phyloP scores from a whole-genome alignment of 1,140 invertebrate genomes.

The Polyergus mexicanus region DNA sequence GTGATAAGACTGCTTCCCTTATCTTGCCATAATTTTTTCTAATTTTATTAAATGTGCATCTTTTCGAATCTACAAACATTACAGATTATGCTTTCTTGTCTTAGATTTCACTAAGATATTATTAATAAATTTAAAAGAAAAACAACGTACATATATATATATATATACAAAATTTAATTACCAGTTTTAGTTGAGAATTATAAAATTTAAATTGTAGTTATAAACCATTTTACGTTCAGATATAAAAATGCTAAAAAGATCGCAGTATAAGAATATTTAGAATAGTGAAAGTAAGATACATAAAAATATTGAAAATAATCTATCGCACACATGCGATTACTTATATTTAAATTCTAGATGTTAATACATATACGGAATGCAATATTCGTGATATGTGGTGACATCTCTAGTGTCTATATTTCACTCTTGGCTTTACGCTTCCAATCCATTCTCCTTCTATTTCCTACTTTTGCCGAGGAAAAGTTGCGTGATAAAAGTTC shows the following conservation, averaged over 20 bases:
- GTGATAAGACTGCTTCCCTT: not conserved
- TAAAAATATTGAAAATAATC: not conserved
- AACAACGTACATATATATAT: not conserved
- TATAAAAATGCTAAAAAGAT: not conserved
- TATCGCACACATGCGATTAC: not conserved
- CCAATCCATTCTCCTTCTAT: slow-evolving; percentile 62
- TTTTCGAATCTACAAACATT: not conserved
- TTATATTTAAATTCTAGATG: slow-evolving; percentile 35
- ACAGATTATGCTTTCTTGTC: not conserved
- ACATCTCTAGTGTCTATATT: slow-evolving; percentile 50
- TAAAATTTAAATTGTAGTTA: not conserved
- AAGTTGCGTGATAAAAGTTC: slow-evolving; percentile 78
- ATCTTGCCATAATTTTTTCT: not conserved
- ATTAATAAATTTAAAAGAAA: not conserved
- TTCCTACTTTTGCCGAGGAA: slow-evolving; percentile 54
- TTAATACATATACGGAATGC: slow-evolving; percentile 9
- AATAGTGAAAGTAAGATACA: not conserved
- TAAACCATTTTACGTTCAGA: not conserved
- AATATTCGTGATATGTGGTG: slow-evolving; percentile 63
- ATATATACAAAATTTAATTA: not conserved
- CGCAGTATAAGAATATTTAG: not conserved
- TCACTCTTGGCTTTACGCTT: slow-evolving; percentile 18
- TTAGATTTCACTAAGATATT: not conserved
- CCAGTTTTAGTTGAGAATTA: not conserved
- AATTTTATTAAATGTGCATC: not conserved